phyloP scores from a whole-genome alignment of 2,113 vertebrate species.

The Amblyopsis rosae region DNA sequence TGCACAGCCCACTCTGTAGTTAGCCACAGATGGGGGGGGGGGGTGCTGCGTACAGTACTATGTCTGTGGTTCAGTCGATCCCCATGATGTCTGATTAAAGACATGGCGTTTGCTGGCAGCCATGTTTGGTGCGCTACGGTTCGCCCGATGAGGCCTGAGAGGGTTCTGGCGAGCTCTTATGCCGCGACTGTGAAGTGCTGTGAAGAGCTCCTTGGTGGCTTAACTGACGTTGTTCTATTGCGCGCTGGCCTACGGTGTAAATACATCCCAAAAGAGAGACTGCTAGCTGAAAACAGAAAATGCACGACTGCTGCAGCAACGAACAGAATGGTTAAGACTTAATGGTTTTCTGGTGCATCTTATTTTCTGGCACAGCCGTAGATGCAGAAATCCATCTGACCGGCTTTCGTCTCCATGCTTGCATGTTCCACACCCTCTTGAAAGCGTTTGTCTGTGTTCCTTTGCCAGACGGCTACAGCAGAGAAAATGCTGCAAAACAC shows the following conservation, averaged over 20 bases:
- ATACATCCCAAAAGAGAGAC: not conserved
- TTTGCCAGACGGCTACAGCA: not conserved
- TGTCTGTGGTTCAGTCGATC: conserved; percentile 71
- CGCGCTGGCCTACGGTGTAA: conserved; percentile 17
- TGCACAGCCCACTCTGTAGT: conserved; percentile 37
- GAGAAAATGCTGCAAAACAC: conserved; percentile 27
- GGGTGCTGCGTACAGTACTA: conserved; percentile 58
- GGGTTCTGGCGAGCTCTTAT: conserved; percentile 18
- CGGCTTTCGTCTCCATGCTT: not conserved
- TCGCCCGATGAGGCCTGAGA: conserved; percentile 35
- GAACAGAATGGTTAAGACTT: no score
- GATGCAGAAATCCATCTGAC: not conserved
- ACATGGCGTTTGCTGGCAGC: conserved; percentile 56
- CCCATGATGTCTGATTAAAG: conserved; percentile 70
- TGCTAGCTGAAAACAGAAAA: conserved; percentile 13
- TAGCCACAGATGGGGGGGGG: conserved; percentile 41
- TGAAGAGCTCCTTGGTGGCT: conserved; percentile 33
- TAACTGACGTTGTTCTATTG: conserved; percentile 29
- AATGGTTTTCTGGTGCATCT: not conserved
- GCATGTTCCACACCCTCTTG: conserved; percentile 5
- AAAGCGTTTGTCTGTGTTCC: conserved; percentile 7
- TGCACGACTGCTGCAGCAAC: not conserved
- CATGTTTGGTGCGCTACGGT: conserved; percentile 32
- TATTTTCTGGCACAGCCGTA: not conserved
- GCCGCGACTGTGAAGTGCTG: conserved; percentile 16